Evolutionary conservation across 2,888 invertebrate genomes (phyloP), one percentile per base, ranked within the genome.

Genomic region (Macaria liturata): DNA sequence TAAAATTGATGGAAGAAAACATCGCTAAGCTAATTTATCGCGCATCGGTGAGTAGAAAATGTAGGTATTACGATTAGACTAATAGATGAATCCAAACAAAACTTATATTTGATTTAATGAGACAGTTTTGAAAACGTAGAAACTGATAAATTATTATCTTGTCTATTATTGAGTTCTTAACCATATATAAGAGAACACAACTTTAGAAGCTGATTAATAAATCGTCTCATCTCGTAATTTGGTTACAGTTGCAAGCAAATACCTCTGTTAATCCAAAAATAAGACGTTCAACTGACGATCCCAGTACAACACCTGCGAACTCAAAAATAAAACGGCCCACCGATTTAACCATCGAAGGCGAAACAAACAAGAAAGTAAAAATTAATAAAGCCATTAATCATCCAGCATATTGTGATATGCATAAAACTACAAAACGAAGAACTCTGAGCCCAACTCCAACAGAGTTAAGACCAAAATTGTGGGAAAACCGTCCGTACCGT

Each of bases 1-100:
- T 87, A 9, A 81, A 76, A 62, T 40, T 67, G 9, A 86, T 86
- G 78, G 84, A 87, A 70, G 70, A 85, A n/a, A 86, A 85, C 47
- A 76, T 87, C 32, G 71, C 70, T 9, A 83, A 79, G 69, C 71
- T 83, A 8, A 70, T 86, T 34, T 72, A 78, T 64, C 74, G 71
- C 31, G 63, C 70, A 57, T 65, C 83, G 72, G 88, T 90, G 62
- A 80, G 83, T 68, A 46, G 34, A 37, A 37, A 59, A 42, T 54
- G 50, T 50, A 50, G 32, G 45, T 45, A 45, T 20, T 20, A 20
- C 20, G 20, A 20, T 20, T 20, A 20, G 20, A 20, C 20, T 20
- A n/a, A n/a, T n/a, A 1, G 20, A 20, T 20, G 2, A 2, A 20
- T 20, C 2, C 20, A 20, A 20, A 20, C 20, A 20, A 20, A 20